These are phyloP conservation scores for Epiblema foenella DNA, from an alignment of 2,888 invertebrate genomes.

Conservation along the genomic window DNA sequence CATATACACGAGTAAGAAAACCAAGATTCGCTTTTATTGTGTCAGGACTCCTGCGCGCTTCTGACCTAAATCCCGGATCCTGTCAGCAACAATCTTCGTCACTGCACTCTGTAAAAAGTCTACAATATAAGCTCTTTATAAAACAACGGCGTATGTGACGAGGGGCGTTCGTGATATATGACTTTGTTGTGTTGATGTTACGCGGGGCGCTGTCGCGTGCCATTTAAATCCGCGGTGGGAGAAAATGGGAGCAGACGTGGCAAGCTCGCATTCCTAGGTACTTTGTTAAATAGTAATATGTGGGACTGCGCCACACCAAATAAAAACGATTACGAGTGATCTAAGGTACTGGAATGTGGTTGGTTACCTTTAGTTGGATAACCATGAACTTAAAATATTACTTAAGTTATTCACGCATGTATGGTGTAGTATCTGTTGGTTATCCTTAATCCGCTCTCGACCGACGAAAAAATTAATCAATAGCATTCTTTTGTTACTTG, in stretches of 20 bases:
- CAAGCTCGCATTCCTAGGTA: slow-evolving; percentile 3
- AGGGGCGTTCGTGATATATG: neutral
- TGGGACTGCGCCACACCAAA: neutral
- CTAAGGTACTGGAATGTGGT: too few species aligned
- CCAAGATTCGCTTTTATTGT: neutral
- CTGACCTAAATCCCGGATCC: slow-evolving; percentile 37
- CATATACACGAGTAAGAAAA: neutral
- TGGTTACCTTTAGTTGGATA: too few species aligned
- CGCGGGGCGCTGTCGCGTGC: slow-evolving; percentile 19
- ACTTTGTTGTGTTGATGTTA: neutral
- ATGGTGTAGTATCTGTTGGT: too few species aligned
- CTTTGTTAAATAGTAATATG: slow-evolving; percentile 3
- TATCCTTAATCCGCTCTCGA: too few species aligned
- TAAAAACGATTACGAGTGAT: slow-evolving; percentile 14
- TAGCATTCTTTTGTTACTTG: too few species aligned
- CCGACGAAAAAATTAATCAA: too few species aligned
- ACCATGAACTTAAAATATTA: too few species aligned
- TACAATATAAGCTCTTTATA: neutral
- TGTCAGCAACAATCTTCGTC: slow-evolving; percentile 40
- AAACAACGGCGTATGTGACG: neutral
- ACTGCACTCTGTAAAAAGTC: slow-evolving; percentile 40
- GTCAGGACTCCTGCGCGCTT: slow-evolving; percentile 12
- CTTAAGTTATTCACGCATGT: too few species aligned
- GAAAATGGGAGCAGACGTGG: slow-evolving; percentile 37
- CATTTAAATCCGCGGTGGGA: slow-evolving; percentile 38